Conservation (phyloP, 2,113 vertebrate species). For the Phyllostomus discolor region DNA sequence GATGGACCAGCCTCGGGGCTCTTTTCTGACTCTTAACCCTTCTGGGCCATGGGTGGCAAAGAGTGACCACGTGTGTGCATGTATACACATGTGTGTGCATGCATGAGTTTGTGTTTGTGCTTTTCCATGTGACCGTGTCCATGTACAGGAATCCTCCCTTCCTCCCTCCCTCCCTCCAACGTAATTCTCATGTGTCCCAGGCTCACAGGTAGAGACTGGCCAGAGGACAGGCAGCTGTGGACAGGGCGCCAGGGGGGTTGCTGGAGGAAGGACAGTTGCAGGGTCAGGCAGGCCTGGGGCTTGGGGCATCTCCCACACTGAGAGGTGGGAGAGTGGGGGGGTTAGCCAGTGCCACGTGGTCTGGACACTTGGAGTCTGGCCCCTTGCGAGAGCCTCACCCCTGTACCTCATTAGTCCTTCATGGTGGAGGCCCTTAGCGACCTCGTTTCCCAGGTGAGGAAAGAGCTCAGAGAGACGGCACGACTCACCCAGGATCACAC, state of each 20-base stretch:
- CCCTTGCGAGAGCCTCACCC: fast-evolving
- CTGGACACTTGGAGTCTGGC: fast-evolving
- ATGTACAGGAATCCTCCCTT: not conserved
- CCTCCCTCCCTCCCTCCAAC: not conserved
- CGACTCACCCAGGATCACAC: not conserved
- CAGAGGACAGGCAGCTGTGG: not conserved
- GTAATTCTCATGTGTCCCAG: not conserved
- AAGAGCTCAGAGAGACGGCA: not conserved
- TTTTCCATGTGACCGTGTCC: not conserved
- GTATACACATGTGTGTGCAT: not conserved
- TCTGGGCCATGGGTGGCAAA: not conserved
- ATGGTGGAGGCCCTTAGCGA: not conserved
- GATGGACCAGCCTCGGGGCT: not conserved
- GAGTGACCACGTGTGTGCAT: not conserved
- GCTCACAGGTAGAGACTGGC: not conserved
- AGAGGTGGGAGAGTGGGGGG: not conserved
- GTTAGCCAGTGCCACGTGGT: not conserved
- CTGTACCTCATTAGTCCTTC: not conserved
- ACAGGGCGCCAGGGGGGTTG: not conserved
- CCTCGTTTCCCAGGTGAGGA: not conserved
- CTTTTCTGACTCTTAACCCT: not conserved
- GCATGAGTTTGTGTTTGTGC: not conserved
- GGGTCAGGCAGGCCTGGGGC: no score
- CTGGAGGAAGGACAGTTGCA: not conserved
- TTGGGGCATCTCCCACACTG: no score